A percentile compares a stretch with the other conserved stretches of the same genome.
phyloP scores from a whole-genome alignment of 2,888 invertebrate genomes.

The Helobdella robusta region DNA sequence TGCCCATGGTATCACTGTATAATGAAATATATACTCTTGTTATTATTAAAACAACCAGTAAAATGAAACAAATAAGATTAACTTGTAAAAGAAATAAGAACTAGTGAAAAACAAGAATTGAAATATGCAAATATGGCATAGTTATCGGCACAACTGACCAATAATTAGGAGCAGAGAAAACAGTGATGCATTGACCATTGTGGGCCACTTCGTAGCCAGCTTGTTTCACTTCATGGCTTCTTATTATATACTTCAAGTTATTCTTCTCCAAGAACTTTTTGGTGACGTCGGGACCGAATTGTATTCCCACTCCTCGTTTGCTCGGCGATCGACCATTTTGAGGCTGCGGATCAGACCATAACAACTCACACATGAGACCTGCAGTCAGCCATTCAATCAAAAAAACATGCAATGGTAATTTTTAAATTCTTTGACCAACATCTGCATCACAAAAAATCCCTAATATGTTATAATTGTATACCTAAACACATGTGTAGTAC shows the following conservation, averaged over 20 bases:
- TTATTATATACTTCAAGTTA: slow-evolving; percentile 80
- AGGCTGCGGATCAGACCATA: slow-evolving; percentile 97
- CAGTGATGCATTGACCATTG: slow-evolving; percentile 89
- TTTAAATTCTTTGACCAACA: no score
- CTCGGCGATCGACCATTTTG: slow-evolving; percentile 78
- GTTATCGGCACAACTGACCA: slow-evolving; percentile 59
- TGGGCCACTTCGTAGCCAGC: slow-evolving; percentile 91
- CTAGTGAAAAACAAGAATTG: no score
- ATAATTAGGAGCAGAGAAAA: slow-evolving; percentile 98
- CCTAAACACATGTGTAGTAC: no score
- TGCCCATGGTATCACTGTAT: slow-evolving; percentile 94
- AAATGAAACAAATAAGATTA: background rate
- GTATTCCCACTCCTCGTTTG: slow-evolving; percentile 92
- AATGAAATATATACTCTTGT: background rate
- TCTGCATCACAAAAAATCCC: no score
- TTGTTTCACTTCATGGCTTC: slow-evolving; percentile 90
- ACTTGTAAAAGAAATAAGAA: no score
- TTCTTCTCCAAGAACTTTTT: slow-evolving; percentile 67
- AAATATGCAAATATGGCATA: background rate
- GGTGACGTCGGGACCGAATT: slow-evolving; percentile 97
- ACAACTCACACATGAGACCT: slow-evolving; percentile 89
- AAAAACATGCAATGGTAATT: no score
- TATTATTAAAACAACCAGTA: background rate
- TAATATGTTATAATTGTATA: no score
- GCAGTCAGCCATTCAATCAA: no score